A percentile compares a stretch with the other conserved stretches of the same genome.
Evolutionary conservation across 2,113 vertebrate genomes (phyloP).

Genomic region (Paradoxurus hermaphroditus): DNA sequence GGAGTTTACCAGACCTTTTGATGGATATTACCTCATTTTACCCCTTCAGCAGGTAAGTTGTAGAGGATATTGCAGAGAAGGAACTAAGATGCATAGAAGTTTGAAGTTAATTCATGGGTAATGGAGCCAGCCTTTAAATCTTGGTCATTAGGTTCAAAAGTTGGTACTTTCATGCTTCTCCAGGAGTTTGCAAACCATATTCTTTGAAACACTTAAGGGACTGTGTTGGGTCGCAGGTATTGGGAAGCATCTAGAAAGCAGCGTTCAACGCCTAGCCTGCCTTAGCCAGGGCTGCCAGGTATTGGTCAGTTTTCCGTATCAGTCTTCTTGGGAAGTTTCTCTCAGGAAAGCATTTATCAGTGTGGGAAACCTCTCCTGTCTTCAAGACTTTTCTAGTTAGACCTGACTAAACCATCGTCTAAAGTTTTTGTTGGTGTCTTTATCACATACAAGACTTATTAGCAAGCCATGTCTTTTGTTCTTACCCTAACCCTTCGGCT

Average conservation of each 20-base stretch:
- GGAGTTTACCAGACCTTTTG: not conserved
- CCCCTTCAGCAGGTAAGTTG: not conserved
- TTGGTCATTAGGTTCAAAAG: not conserved
- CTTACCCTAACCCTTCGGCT: not conserved
- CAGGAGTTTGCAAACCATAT: not conserved
- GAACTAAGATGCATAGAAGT: not conserved
- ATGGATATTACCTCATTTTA: not conserved
- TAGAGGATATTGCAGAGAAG: not conserved
- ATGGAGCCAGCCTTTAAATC: not conserved
- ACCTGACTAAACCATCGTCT: not conserved
- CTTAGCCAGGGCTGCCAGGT: not conserved
- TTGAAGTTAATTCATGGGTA: not conserved
- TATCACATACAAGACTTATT: not conserved
- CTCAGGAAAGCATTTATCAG: not conserved
- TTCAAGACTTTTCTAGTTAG: not conserved
- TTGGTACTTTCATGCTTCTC: not conserved
- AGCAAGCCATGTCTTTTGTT: not conserved
- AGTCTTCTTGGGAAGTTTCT: not conserved
- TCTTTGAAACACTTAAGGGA: not conserved
- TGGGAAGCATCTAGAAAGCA: not conserved
- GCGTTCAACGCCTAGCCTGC: not conserved
- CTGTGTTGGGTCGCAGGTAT: not conserved
- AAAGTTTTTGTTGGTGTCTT: not conserved
- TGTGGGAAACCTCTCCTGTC: not conserved
- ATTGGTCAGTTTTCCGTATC: not conserved